Evolutionary conservation across 2,888 invertebrate species (phyloP), one percentile per base, ranked within the genome.

Genomic region (Phasia obesa): DNA sequence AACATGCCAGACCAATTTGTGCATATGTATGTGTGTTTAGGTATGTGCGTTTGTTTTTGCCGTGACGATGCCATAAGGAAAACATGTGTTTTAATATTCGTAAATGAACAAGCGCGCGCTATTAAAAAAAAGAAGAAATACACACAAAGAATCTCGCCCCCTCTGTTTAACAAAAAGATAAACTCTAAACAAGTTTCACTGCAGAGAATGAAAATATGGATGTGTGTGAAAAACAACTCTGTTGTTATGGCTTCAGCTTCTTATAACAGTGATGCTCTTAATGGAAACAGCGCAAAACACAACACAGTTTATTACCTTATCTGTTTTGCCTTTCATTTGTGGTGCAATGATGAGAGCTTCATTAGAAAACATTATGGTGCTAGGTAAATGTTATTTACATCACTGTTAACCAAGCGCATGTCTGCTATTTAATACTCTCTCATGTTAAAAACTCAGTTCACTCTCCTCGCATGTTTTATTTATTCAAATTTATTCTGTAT

Each of bases 41-140:
- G n/a, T 49, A 31, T 25, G 27, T 49, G 59, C 60, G 47, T 21
- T 47, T 55, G 19, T n/a, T 55, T 31, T 51, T 23, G 19, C 47
- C 35, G 51, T 65, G 65, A 59, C 59, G 59, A 77, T 57, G 51
- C 60, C 59, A 74, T 19, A 47, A 62, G 55, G 3, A 53, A 64
- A 81, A 73, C 77, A 77, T 81, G 55, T 81, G 81, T 77, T 81
- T 35, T 9, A 35, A 11, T 51, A 57, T 65, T 55, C 21, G 31
- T 57, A 59, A 65, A 49, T 27, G 44, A 71, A 53, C 53, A 51
- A 81, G 25, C 73, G 67, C 79, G 65, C 79, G 78, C 65, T 64
- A 73, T 73, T 64, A 42, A 62, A 77, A 59, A 53, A 1, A 42
- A 42, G 6, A 42, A 11, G 27, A 53, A 21, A 25, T 25, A 59